Percentiles rank a stretch among this genome's conserved stretches.
phyloP scores from a whole-genome alignment of 2,797 vertebrate genomes.

The Alauda arvensis region DNA sequence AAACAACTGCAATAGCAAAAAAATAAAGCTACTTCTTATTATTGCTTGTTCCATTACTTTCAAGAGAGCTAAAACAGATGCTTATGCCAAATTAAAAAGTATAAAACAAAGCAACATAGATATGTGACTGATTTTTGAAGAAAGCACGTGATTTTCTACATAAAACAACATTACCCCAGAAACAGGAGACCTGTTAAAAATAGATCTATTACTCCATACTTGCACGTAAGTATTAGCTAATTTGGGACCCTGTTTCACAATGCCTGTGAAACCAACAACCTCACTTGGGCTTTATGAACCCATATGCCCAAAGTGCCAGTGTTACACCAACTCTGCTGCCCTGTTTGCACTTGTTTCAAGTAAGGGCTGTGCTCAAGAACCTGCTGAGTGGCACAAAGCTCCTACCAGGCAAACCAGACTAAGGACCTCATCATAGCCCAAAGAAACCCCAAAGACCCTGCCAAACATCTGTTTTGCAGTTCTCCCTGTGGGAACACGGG shows the following conservation, averaged over 20 bases:
- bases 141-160: neutral
- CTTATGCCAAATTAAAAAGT: constrained; percentile 12
- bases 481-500: rapidly evolving
- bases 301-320: neutral
- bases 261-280: neutral
- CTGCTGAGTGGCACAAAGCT: neutral
- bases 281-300: neutral
- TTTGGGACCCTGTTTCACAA: neutral
- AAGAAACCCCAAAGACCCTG: neutral
- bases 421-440: rapidly evolving
- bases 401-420: neutral
- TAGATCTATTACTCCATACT: neutral
- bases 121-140: neutral
- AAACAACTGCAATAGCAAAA: constrained; percentile 1
- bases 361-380: neutral
- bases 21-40: neutral
- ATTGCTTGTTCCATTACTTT: neutral
- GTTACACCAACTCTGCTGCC: neutral
- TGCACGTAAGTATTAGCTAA: neutral
- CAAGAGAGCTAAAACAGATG: constrained; percentile 2
- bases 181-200: neutral
- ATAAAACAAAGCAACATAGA: neutral
- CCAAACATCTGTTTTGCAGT: rapidly evolving
- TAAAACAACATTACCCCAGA: neutral
- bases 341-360: neutral